A percentile compares a stretch with the other conserved stretches of the same genome.
These are phyloP conservation scores for Didymodactylos carnosus DNA, from an alignment of 2,888 invertebrate genomes.

Conservation along the genomic window DNA sequence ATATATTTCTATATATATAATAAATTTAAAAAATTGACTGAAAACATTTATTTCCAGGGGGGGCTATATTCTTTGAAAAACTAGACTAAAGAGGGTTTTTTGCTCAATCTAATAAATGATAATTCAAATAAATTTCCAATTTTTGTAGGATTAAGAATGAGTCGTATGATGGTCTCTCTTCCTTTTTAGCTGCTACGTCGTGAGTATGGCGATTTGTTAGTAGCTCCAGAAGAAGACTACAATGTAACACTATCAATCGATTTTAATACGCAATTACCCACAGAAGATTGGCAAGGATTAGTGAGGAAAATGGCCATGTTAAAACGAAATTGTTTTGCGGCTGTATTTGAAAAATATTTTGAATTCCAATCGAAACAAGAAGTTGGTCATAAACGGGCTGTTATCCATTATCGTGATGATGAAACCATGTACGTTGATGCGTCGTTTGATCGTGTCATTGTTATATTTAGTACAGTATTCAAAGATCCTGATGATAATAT, in stretches of 20 bases:
- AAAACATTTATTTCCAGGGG: too few species aligned
- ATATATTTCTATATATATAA: too few species aligned
- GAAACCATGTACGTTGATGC: slow-evolving; percentile 99
- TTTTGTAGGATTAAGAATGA: background rate
- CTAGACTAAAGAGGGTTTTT: too few species aligned
- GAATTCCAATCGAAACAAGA: slow-evolving; percentile 57
- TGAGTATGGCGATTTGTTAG: slow-evolving; percentile 65
- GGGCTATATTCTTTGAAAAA: too few species aligned
- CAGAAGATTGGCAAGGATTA: slow-evolving; percentile 39
- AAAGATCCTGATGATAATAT: slow-evolving; percentile 93
- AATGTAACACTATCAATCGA: slow-evolving; percentile 52
- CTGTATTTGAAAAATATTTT: slow-evolving; percentile 97
- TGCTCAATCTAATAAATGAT: too few species aligned
- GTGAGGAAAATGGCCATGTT: slow-evolving; percentile 77
- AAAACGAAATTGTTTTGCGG: slow-evolving; percentile 95
- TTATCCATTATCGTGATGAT: slow-evolving; percentile 92
- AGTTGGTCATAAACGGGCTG: slow-evolving; percentile 71
- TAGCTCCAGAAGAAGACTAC: slow-evolving; percentile 64
- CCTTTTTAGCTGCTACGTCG: slow-evolving; percentile 58
- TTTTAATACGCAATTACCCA: slow-evolving; percentile 72
- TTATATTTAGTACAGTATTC: slow-evolving; percentile 95
- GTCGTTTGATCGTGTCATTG: slow-evolving; percentile 89
- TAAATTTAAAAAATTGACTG: too few species aligned
- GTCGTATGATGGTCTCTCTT: slow-evolving; percentile 15
- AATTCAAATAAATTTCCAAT: too few species aligned